Evolutionary conservation across 1,140 invertebrate species (phyloP).

Genomic region (Hycleus cichorii): DNA sequence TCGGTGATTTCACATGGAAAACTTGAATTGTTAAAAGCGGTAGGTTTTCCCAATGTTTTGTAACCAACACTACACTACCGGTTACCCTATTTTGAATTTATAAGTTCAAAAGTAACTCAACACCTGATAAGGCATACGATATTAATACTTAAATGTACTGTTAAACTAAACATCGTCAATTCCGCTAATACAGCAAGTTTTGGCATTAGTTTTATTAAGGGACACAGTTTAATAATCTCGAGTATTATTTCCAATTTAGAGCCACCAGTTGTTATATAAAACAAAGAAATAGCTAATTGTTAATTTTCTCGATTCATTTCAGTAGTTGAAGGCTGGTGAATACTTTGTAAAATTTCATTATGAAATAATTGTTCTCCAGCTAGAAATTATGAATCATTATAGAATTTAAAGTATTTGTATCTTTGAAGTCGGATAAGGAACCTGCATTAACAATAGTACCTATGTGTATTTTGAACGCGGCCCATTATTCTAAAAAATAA

Average conservation of each 20-base stretch:
- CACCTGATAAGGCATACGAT: conserved; percentile 43
- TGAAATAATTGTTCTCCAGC: conserved; percentile 44
- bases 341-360: conserved; percentile 44
- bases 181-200: conserved; percentile 63
- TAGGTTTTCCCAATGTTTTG: conserved; percentile 39
- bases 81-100: conserved; percentile 59
- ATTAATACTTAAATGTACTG: too few relatives aligned
- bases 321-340: conserved; percentile 48
- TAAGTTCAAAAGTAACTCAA: conserved; percentile 52
- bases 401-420: conserved; percentile 15
- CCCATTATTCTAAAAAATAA: conserved; percentile 47
- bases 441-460: conserved; percentile 71
- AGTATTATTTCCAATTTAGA: conserved; percentile 49
- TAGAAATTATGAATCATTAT: conserved; percentile 49
- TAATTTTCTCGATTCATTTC: conserved; percentile 55
- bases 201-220: conserved; percentile 64
- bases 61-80: conserved; percentile 65
- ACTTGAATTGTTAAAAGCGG: conserved; percentile 55
- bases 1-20: conserved; percentile 11
- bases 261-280: conserved; percentile 64
- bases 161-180: too few relatives aligned
- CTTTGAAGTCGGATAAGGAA: conserved; percentile 58
- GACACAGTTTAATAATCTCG: conserved; percentile 74
- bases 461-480: conserved; percentile 70
- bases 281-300: conserved; percentile 55